phyloP scores from a whole-genome alignment of 1,140 invertebrate genomes.

The Philaenus spumarius region DNA sequence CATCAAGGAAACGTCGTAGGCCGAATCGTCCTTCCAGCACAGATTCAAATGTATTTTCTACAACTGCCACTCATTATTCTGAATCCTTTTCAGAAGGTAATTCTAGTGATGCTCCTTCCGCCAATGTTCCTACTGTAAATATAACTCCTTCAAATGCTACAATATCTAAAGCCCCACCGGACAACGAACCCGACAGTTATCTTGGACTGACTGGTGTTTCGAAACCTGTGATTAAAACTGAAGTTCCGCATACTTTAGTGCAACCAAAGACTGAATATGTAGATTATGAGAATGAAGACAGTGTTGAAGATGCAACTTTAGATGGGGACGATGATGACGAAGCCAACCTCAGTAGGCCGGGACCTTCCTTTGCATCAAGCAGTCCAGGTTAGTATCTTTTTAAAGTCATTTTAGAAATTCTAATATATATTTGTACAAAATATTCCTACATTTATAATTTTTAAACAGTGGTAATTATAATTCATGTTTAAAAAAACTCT shows the following conservation, averaged over 20 bases:
- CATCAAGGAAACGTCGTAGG: conserved; percentile 31
- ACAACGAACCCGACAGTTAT: conserved; percentile 6
- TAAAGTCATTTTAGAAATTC: too few relatives aligned
- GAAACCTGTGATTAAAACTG: conserved; percentile 11
- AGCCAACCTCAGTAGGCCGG: conserved; percentile 23
- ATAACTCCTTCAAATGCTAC: conserved; percentile 17
- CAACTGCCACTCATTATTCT: too few relatives aligned
- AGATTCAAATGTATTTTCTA: conserved; percentile 22
- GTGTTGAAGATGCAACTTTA: conserved; percentile 27
- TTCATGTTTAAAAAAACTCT: too few relatives aligned
- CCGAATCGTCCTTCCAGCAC: conserved; percentile 30
- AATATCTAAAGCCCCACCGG: conserved; percentile 8
- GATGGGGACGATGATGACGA: conserved; percentile 32
- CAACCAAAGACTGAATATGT: conserved; percentile 23
- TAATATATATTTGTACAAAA: too few relatives aligned
- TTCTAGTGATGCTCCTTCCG: conserved; percentile 10
- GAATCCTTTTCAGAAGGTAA: neutral
- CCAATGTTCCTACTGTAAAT: neutral
- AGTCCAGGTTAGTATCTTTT: conserved; percentile 20
- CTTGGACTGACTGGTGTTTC: conserved; percentile 5
- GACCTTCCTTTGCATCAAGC: conserved; percentile 19
- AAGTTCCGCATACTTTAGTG: conserved; percentile 19
- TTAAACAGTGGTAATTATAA: too few relatives aligned
- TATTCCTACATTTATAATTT: too few relatives aligned
- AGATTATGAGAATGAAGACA: conserved; percentile 26